Base-by-base conservation (phyloP, 2,888 invertebrate species). In the Polydrusus pterygomalis region DNA sequence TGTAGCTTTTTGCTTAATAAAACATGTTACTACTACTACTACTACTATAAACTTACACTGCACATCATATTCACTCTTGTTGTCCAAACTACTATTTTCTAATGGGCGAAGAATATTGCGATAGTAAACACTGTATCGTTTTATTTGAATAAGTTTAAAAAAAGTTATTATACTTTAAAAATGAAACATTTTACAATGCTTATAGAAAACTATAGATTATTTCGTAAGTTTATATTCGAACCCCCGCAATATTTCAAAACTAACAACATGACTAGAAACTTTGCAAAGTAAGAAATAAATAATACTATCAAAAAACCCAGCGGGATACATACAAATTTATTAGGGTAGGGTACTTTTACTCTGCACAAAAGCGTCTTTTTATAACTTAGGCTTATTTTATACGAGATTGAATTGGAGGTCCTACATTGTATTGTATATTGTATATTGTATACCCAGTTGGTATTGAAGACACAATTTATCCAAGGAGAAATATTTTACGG, bases 331-430 rank as follows among this genome's bases (percentile, higher is more conserved):
- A 47, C 47, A 47, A 47, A 47, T 47, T 47, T 47, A 47, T 47
- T 47, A 47, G 47, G 47, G 47, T 47, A 47, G 47, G 47, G 47
- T 47, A 47, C 47, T 47, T 47, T 47, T 47, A 15, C 47, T 47
- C 17, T 17, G 17, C 47, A 47, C 47, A 47, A 47, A 17, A 47
- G 47, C n/a, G n/a, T 15, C 47, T 47, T 47, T 47, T 47, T 47
- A 47, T 47, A 47, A 47, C 15, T 47, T 47, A n/a, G n/a, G 17
- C 17, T 47, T 47, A 17, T 47, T 47, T n/a, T 47, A 17, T 47
- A 47, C 47, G 47, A 47, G 34, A 34, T 34, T 34, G 43, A 17
- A 47, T 17, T 17, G 15, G 47, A 17, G 47, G 47, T 17, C 47
- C 43, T 43, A 34, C 34, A 34, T 34, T 34, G 34, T 34, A 34